Conservation (phyloP, 2,888 invertebrate species). For the Psococerastis gibbosa region DNA sequence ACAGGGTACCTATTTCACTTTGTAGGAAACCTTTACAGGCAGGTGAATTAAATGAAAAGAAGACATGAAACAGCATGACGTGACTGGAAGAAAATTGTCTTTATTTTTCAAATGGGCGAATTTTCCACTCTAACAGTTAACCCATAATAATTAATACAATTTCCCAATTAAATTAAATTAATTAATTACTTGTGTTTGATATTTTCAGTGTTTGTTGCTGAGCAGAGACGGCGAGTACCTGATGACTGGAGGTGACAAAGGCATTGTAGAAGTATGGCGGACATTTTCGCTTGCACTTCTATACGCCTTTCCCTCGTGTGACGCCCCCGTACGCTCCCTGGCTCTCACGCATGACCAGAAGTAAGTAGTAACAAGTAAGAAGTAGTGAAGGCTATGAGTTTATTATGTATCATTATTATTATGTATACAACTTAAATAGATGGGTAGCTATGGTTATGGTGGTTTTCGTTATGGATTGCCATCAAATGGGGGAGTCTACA, state of each 20-base stretch:
- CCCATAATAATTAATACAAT: too few relatives aligned
- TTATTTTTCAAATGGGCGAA: too few relatives aligned
- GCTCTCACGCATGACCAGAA: constrained; percentile 97
- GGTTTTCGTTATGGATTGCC: too few relatives aligned
- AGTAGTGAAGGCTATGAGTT: too few relatives aligned
- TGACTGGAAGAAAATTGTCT: constrained; percentile 10
- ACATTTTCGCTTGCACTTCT: constrained; percentile 91
- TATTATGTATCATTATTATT: too few relatives aligned
- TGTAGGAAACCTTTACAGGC: too few relatives aligned
- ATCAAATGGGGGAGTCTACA: too few relatives aligned
- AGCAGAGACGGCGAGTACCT: constrained; percentile 98
- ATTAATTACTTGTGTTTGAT: constrained; percentile 13
- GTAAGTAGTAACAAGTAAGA: constrained; percentile 55
- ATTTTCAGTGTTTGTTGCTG: constrained; percentile 62
- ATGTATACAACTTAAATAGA: too few relatives aligned
- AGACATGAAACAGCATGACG: background rate
- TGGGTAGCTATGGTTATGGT: too few relatives aligned
- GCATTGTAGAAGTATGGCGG: constrained; percentile 96
- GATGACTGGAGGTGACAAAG: constrained; percentile 92
- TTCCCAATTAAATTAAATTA: constrained; percentile 10
- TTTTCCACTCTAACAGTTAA: constrained; percentile 11
- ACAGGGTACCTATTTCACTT: too few relatives aligned
- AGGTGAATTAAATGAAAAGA: too few relatives aligned
- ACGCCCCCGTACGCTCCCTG: constrained; percentile 82
- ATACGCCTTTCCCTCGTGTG: constrained; percentile 95